These are phyloP conservation scores for Campopleginae sp. DNA, from an alignment of 2,888 invertebrate genomes.

Conservation along the genomic window DNA sequence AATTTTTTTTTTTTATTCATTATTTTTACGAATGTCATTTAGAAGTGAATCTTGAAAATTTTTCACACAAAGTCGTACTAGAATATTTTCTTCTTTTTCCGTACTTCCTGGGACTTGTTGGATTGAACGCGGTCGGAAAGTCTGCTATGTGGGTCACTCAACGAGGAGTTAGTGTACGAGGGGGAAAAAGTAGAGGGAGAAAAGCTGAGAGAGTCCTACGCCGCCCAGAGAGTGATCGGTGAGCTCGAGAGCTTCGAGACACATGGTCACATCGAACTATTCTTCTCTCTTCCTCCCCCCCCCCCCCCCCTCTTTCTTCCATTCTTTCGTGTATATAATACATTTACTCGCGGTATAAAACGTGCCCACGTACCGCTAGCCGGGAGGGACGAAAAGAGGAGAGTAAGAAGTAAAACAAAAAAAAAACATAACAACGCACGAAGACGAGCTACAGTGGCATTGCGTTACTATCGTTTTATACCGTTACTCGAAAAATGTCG, in stretches of 20 bases:
- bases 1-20: background rate
- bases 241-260: conserved; percentile 31
- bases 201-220: conserved; percentile 57
- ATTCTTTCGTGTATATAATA: conserved; percentile 5
- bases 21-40: background rate
- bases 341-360: conserved; percentile 25
- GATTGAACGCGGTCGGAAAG: conserved; percentile 66
- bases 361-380: conserved; percentile 59
- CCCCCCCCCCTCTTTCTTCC: background rate
- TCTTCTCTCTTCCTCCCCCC: conserved; percentile 15
- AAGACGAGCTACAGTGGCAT: conserved; percentile 53
- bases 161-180: conserved; percentile 49
- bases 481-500: conserved; percentile 67
- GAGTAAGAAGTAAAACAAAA: conserved; percentile 33
- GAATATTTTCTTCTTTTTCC: conserved; percentile 26
- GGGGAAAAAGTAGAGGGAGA: conserved; percentile 47
- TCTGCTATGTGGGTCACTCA: conserved; percentile 69
- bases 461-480: conserved; percentile 68
- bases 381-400: conserved; percentile 14
- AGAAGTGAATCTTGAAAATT: background rate
- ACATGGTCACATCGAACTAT: conserved; percentile 35
- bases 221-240: conserved; percentile 32
- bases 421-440: conserved; percentile 34
- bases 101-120: conserved; percentile 30
- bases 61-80: background rate